Conservation (phyloP, 2,113 vertebrate genomes). For the Phyllopteryx taeniolatus region DNA sequence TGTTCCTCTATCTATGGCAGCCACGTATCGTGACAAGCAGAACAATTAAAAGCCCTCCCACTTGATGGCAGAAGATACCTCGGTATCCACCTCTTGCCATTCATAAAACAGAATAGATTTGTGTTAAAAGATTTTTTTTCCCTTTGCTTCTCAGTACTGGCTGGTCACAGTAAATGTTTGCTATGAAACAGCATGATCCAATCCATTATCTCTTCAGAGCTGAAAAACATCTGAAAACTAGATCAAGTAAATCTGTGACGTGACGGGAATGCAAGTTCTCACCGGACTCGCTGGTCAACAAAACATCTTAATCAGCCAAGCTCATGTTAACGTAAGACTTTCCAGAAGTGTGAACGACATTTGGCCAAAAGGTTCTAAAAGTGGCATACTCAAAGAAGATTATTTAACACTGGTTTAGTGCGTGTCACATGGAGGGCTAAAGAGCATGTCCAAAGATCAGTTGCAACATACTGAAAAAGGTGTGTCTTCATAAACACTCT, state of each 20-base stretch:
- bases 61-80: background rate
- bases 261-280: background rate
- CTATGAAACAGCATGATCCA: constrained; percentile 19
- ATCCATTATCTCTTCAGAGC: constrained; percentile 23
- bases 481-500: too few relatives aligned
- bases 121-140: too few relatives aligned
- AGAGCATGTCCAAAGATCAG: constrained; percentile 42
- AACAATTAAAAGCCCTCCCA: background rate
- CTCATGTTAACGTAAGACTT: background rate
- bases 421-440: constrained; percentile 23
- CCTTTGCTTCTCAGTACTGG: background rate
- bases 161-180: background rate
- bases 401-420: background rate
- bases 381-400: constrained; percentile 3
- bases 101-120: too few relatives aligned
- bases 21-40: background rate
- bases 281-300: background rate
- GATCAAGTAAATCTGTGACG: background rate
- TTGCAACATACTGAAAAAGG: constrained; percentile 14
- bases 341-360: background rate
- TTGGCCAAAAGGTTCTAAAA: background rate
- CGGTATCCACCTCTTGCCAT: too few relatives aligned
- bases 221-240: constrained; percentile 19
- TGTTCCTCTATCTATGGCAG: background rate
- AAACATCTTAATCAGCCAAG: background rate